phyloP scores from a whole-genome alignment of 2,888 invertebrate genomes.

The Andrena camellia region DNA sequence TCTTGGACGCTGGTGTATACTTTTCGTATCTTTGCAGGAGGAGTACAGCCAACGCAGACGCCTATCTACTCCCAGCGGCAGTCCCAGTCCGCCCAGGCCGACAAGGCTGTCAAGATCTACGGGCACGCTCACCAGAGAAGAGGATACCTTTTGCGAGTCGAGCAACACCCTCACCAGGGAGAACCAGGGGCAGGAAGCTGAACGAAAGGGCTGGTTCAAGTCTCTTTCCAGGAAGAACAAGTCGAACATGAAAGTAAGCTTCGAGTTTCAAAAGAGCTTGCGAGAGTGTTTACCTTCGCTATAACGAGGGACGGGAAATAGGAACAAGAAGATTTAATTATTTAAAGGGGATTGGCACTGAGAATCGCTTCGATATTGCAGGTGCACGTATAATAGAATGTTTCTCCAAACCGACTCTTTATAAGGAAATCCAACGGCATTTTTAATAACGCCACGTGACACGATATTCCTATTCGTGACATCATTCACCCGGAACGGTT shows the following conservation, averaged over 20 bases:
- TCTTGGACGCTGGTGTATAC: not conserved
- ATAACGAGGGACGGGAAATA: not conserved
- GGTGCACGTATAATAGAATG: not conserved
- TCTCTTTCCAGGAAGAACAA: constrained; percentile 90
- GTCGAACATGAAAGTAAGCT: constrained; percentile 86
- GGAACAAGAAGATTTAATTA: not conserved
- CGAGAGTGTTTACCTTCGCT: not conserved
- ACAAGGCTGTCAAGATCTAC: constrained; percentile 85
- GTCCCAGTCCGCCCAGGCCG: constrained; percentile 88
- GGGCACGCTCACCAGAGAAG: constrained; percentile 82
- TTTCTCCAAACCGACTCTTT: not conserved
- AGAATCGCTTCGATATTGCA: too few species aligned
- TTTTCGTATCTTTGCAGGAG: constrained; percentile 82
- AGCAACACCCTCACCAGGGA: constrained; percentile 84
- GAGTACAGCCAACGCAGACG: constrained; percentile 91
- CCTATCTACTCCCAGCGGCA: constrained; percentile 91
- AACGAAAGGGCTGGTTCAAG: constrained; percentile 90
- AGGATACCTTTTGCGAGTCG: constrained; percentile 84
- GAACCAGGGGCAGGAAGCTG: constrained; percentile 86
- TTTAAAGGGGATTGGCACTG: not conserved
- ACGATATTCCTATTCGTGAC: constrained; percentile 38
- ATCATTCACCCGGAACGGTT: constrained; percentile 36
- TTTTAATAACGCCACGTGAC: not conserved
- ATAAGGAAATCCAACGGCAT: not conserved
- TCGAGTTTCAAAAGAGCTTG: not conserved